These are phyloP conservation scores for Trachelus stipa DNA, from an alignment of 2,888 invertebrate genomes.

Conservation along the genomic window DNA sequence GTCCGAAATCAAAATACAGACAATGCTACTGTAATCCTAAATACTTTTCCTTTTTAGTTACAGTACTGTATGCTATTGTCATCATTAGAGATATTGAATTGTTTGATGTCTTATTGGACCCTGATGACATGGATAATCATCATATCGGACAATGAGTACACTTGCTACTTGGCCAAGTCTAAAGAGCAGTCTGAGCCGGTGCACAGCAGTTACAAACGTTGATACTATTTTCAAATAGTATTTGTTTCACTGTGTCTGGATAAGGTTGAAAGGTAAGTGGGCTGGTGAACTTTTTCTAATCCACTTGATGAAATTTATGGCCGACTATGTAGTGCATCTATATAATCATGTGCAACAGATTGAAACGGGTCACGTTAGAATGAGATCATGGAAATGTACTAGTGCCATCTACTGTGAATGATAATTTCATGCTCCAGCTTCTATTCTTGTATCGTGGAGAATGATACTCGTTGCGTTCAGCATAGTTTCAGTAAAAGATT, in stretches of 20 bases:
- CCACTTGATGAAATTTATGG: neutral
- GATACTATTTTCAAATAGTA: neutral
- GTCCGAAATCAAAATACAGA: slow-evolving; percentile 46
- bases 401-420: neutral
- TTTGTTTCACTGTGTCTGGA: neutral
- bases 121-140: neutral
- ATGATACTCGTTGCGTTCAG: neutral
- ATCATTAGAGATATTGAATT: neutral
- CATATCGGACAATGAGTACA: neutral
- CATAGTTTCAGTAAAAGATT: neutral
- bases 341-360: neutral
- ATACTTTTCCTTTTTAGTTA: neutral
- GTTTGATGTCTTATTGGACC: neutral
- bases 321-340: neutral
- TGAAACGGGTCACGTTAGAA: neutral
- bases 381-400: neutral
- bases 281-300: neutral
- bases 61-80: neutral
- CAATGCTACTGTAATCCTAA: neutral
- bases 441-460: neutral
- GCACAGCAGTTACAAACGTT: neutral
- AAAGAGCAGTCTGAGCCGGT: neutral
- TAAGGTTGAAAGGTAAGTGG: neutral
- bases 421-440: neutral
- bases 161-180: neutral